Conservation (phyloP, 2,113 vertebrate genomes). For the Apteryx owenii region DNA sequence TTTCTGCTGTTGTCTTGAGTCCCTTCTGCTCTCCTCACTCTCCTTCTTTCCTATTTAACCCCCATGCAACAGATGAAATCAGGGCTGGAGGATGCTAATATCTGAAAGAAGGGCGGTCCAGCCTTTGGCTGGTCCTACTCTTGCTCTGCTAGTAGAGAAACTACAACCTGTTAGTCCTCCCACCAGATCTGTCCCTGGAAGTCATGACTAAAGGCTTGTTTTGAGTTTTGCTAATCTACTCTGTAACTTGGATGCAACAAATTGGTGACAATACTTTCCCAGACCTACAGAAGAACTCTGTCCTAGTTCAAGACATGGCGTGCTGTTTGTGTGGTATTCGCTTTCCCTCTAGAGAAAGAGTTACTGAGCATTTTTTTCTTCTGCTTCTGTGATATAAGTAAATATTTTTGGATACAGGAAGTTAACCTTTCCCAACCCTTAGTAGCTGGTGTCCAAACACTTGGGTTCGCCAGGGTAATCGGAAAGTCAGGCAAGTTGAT, state of each 20-base stretch:
- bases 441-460: neutral
- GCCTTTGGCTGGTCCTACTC: neutral
- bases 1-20: neutral
- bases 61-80: neutral
- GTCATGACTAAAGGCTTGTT: neutral
- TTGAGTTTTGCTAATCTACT: too few relatives aligned
- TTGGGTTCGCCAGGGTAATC: neutral
- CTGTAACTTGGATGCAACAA: too few relatives aligned
- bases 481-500: slow-evolving; percentile 41
- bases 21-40: neutral
- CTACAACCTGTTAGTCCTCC: neutral
- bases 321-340: neutral
- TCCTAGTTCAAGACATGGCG: neutral
- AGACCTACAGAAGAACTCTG: neutral
- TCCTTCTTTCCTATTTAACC: neutral
- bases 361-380: neutral
- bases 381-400: slow-evolving; percentile 1
- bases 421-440: slow-evolving; percentile 21
- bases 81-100: neutral
- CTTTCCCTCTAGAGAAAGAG: neutral
- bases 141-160: neutral
- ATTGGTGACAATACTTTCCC: neutral
- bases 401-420: neutral
- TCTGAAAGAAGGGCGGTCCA: neutral
- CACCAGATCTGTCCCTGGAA: neutral